These are phyloP conservation scores for Mesoligia furuncula DNA, from an alignment of 2,888 invertebrate genomes.

Conservation along the genomic window DNA sequence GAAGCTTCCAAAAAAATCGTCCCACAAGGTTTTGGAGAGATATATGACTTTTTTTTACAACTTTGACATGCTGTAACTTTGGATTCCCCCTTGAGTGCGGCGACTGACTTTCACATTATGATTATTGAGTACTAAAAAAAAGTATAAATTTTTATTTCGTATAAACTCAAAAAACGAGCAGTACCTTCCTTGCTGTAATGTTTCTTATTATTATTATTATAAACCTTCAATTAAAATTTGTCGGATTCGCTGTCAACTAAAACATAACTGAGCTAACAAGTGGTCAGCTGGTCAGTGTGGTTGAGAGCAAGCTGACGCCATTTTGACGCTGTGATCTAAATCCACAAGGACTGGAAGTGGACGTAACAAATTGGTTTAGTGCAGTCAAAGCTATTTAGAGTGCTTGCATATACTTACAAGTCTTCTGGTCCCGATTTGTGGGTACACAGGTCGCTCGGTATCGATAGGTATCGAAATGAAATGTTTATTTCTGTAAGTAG, in stretches of 20 bases:
- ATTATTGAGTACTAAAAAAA: background rate
- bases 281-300: slow-evolving; percentile 22
- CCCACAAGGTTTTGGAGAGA: background rate
- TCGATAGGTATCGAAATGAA: too few species aligned
- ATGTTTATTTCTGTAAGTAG: too few species aligned
- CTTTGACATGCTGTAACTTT: background rate
- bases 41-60: background rate
- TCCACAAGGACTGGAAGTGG: slow-evolving; percentile 14
- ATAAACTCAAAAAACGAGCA: background rate
- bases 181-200: background rate
- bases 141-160: too few species aligned
- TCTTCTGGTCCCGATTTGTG: background rate
- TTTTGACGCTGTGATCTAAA: slow-evolving; percentile 30
- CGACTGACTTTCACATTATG: background rate
- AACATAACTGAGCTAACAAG: slow-evolving; percentile 15
- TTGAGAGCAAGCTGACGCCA: slow-evolving; percentile 35
- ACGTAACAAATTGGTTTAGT: slow-evolving; percentile 17
- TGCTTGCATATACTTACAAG: background rate
- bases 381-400: slow-evolving; percentile 7
- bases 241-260: slow-evolving; percentile 7
- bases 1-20: background rate
- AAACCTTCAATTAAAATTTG: background rate
- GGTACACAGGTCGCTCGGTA: background rate
- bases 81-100: too few species aligned
- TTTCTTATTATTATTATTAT: too few species aligned